Evolutionary conservation across 2,888 invertebrate species (phyloP), one percentile per base, ranked within the genome.

Genomic region (Synergus laeviventris): DNA sequence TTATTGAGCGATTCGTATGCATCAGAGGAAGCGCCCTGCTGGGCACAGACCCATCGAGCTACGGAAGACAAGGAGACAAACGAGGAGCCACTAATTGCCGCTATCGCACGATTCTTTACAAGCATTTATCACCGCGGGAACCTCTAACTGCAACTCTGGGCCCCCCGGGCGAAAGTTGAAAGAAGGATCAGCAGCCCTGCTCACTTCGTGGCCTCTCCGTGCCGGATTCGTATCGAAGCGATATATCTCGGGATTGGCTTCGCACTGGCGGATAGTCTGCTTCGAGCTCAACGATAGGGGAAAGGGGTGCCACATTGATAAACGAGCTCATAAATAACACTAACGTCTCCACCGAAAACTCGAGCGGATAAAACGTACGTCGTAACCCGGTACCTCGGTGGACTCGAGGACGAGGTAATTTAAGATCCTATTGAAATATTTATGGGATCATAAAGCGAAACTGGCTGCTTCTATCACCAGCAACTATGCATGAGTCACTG

Each of bases 221-320:
- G 70, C 78, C 81, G 88, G 87, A 89, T 88, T 86, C 87, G 87
- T 91, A 90, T 90, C 91, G 89, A 88, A 87, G 88, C 91, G 92
- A 92, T 92, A 92, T 92, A 92, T 93, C 92, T 92, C 91, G 91
- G 89, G 92, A 92, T 92, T 92, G 92, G 92, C 91, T 92, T 87
- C 86, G 87, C 85, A 86, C 85, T 87, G 86, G 87, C 86, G 88
- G 87, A 89, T 88, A 87, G 88, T 87, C 87, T 84, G 85, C 86
- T 85, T 84, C 86, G 86, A 84, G 74, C 77, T 66, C 60, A 62
- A 64, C 77, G 82, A 85, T 82, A 83, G 83, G 85, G 85, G 81
- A 85, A 86, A 84, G 85, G 86, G 87, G 76, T 89, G 89, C 89
- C 86, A 87, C 87, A 88, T 89, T 90, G 89, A 90, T 89, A 90